Evolutionary conservation across 1,140 invertebrate species (phyloP).

Genomic region (Ips typographus): DNA sequence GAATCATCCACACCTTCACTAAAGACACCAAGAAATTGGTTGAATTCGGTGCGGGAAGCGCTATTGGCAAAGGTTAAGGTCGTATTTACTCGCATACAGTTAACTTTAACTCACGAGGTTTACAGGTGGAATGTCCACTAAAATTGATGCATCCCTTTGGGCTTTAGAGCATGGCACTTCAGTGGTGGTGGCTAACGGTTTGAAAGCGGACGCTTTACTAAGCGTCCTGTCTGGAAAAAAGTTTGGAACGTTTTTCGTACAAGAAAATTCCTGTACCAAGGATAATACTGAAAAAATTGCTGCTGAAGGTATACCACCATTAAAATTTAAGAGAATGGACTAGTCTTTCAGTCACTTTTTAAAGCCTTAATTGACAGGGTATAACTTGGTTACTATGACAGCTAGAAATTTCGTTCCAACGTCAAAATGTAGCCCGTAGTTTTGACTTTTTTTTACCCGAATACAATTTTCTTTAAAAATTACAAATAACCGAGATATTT

Average conservation of each 20-base stretch:
- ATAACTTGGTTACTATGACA: too few relatives aligned
- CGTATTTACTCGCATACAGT: background rate
- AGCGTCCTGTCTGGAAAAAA: slow-evolving; percentile 24
- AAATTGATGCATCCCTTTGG: slow-evolving; percentile 16
- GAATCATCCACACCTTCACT: slow-evolving; percentile 10
- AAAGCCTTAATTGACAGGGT: too few relatives aligned
- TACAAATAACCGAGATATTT: too few relatives aligned
- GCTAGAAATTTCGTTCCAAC: too few relatives aligned
- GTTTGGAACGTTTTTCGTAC: slow-evolving; percentile 17
- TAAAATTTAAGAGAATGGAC: too few relatives aligned
- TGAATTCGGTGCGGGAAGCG: slow-evolving; percentile 4
- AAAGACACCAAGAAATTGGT: background rate
- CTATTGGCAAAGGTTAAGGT: background rate
- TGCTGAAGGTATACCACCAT: slow-evolving; percentile 4
- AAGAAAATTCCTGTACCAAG: background rate
- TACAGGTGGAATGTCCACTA: slow-evolving; percentile 19
- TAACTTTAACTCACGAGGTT: background rate
- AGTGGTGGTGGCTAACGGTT: slow-evolving; percentile 22
- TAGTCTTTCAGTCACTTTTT: too few relatives aligned
- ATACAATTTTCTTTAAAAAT: too few relatives aligned
- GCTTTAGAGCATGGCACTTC: slow-evolving; percentile 20
- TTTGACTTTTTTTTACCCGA: too few relatives aligned
- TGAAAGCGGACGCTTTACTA: slow-evolving; percentile 11
- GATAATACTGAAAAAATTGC: slow-evolving; percentile 26
- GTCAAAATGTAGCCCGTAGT: too few relatives aligned